Base-by-base conservation (phyloP, 1,140 invertebrate genomes). In the Delia radicum region DNA sequence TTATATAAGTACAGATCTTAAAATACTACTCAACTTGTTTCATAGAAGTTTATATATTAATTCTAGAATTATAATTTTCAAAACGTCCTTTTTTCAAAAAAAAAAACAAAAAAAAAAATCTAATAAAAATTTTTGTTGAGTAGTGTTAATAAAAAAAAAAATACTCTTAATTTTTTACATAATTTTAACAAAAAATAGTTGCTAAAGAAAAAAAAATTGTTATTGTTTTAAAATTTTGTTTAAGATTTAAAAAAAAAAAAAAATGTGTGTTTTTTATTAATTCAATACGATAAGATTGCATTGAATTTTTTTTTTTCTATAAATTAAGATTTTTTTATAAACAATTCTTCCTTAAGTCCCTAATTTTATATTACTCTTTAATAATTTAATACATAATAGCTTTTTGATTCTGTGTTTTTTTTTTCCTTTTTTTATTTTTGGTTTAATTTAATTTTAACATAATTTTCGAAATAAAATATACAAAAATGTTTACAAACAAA, bases 221-320 rank as follows among this genome's bases (percentile, higher is more conserved):
- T 69, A 69, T 69, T 69, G 65, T 69, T 69, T 33, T 37, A 69
- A 24, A 37, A 33, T n/a, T n/a, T 29, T 65, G 28, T 29, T 65
- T 65, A 69, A 69, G 29, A 69, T 37, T 67, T 37, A 21, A 18
- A 33, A 28, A 13, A 5, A 10, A 27, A 27, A 13, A 28, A 27
- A 33, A 69, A 33, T 33, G 21, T 69, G 65, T 65, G 28, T 65
- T 42, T 65, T 27, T 29, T 65, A 65, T 15, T 15, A 15, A 65
- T 65, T 65, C 62, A 65, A 65, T 65, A 65, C 62, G 62, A 65
- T 65, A 65, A 65, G 62, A 65, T 65, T 65, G 62, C 62, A 28
- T 65, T 69, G 28, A 69, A 33, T 69, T 69, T 55, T 12, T 33
- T 33, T 33, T 4, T 12, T 21, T 2, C 46, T 21, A 55, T n/a